Percentiles rank a stretch among this genome's conserved stretches.
Conservation (phyloP, 2,113 vertebrate species). For the Taxidea taxus region DNA sequence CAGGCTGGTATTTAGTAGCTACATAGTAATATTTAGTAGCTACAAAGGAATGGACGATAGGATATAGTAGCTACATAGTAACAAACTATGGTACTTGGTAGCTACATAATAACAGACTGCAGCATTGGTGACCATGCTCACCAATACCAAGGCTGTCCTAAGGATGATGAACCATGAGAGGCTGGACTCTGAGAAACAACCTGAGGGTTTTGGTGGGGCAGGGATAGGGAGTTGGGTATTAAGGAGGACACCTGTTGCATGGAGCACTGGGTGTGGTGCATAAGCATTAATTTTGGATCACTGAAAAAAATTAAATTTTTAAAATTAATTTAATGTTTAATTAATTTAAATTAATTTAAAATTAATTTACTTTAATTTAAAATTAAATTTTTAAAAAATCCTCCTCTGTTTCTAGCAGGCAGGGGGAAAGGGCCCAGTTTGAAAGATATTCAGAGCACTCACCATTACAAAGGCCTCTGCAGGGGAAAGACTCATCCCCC, state of each 20-base stretch:
- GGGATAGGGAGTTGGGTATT: too few relatives aligned
- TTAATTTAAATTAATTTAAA: too few relatives aligned
- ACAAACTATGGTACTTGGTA: background rate
- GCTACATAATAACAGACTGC: background rate
- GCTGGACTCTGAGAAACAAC: too few relatives aligned
- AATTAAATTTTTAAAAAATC: background rate
- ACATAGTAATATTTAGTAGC: background rate
- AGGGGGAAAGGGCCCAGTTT: too few relatives aligned
- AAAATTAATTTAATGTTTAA: too few relatives aligned
- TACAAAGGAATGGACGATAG: background rate
- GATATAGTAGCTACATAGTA: too few relatives aligned
- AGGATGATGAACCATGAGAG: background rate
- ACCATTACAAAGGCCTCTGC: background rate
- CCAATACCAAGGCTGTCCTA: background rate
- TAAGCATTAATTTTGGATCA: too few relatives aligned
- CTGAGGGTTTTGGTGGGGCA: too few relatives aligned
- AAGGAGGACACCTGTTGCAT: too few relatives aligned
- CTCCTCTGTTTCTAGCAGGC: background rate
- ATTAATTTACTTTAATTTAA: too few relatives aligned
- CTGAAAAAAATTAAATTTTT: too few relatives aligned
- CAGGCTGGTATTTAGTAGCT: background rate
- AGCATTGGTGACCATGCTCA: background rate
- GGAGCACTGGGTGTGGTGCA: too few relatives aligned
- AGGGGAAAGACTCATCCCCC: background rate
- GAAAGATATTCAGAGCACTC: fast-evolving